These are phyloP conservation scores for Entelurus aequoreus DNA, from an alignment of 2,113 vertebrate species.

Conservation along the genomic window DNA sequence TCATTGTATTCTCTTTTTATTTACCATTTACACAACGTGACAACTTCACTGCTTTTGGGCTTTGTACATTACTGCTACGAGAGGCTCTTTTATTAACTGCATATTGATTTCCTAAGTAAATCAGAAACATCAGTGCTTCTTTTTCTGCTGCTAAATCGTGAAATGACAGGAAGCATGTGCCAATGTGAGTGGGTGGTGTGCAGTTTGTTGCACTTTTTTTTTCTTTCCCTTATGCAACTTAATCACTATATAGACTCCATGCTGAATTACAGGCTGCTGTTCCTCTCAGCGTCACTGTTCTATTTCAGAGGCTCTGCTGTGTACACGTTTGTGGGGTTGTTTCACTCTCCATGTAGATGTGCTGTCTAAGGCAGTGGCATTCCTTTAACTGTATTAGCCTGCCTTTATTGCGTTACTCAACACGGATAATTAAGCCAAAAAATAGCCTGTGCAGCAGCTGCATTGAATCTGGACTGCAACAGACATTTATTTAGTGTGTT, in stretches of 20 bases:
- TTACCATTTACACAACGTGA: no score
- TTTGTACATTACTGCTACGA: slow-evolving; percentile 11
- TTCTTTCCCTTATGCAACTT: slow-evolving; percentile 49
- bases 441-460: neutral
- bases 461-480: neutral
- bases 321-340: slow-evolving; percentile 33
- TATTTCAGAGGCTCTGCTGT: slow-evolving; percentile 59
- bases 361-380: slow-evolving; percentile 20
- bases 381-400: slow-evolving; percentile 15
- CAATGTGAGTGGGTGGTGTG: slow-evolving; percentile 60
- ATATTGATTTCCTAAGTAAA: slow-evolving; percentile 19
- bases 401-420: slow-evolving; percentile 3
- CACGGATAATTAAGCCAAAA: slow-evolving; percentile 2
- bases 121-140: neutral
- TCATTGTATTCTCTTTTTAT: no score
- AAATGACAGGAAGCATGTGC: slow-evolving; percentile 56
- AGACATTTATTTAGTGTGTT: neutral
- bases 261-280: slow-evolving; percentile 62
- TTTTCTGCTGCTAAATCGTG: slow-evolving; percentile 26
- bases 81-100: slow-evolving; percentile 5
- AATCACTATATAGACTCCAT: slow-evolving; percentile 65
- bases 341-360: slow-evolving; percentile 39
- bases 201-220: slow-evolving; percentile 57
- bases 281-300: slow-evolving; percentile 44
- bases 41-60: no score